These are phyloP conservation scores for Pseudopodoces humilis DNA, from an alignment of 2,113 vertebrate genomes.

Conservation along the genomic window DNA sequence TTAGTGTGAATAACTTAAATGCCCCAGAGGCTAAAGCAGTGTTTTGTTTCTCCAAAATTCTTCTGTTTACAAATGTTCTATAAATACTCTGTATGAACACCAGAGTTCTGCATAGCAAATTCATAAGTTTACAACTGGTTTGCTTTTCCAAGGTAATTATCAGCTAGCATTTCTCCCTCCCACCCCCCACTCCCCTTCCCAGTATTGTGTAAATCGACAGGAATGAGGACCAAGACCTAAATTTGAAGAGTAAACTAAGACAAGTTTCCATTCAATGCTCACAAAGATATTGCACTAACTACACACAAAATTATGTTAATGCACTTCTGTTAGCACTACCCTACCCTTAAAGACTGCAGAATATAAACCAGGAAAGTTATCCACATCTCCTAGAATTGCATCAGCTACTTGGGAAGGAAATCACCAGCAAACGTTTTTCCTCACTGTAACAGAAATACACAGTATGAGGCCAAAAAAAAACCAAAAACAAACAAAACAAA, in stretches of 20 bases:
- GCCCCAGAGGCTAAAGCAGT: not conserved
- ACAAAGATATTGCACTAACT: not conserved
- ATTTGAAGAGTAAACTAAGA: not conserved
- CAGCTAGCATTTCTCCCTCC: not conserved
- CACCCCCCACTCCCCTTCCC: accelerated
- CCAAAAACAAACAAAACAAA: too few species aligned
- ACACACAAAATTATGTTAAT: not conserved
- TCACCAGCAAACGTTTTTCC: not conserved
- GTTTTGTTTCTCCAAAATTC: not conserved
- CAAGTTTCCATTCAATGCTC: not conserved
- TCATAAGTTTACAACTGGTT: not conserved
- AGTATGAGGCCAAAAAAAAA: not conserved
- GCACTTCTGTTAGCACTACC: not conserved
- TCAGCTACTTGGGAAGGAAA: not conserved
- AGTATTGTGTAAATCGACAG: not conserved
- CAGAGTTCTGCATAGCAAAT: not conserved
- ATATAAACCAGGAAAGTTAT: not conserved
- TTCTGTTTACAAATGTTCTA: not conserved
- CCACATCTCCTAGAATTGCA: not conserved
- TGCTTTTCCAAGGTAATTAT: not conserved
- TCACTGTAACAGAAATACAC: accelerated
- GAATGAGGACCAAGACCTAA: not conserved
- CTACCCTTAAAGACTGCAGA: not conserved
- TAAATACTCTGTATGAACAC: not conserved
- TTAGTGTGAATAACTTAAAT: not conserved